phyloP scores from a whole-genome alignment of 2,888 invertebrate genomes.

The Nomada ferruginata region DNA sequence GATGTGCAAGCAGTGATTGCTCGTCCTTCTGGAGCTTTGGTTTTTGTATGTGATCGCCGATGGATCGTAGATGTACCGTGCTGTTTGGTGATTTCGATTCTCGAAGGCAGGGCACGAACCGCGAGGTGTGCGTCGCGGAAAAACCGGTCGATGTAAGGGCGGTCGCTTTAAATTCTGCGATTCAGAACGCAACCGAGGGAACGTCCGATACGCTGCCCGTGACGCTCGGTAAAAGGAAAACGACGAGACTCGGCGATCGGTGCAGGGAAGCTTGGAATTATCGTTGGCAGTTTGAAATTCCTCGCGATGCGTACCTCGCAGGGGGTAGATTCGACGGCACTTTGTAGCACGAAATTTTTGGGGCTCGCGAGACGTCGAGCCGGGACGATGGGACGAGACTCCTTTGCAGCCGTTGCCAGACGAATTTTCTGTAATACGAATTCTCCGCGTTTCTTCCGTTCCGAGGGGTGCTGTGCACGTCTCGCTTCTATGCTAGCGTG shows the following conservation, averaged over 20 bases:
- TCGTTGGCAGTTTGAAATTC: slow-evolving; percentile 28
- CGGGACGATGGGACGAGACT: background rate
- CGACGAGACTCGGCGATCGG: background rate
- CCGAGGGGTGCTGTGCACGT: background rate
- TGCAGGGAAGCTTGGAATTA: background rate
- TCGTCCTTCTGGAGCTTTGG: background rate
- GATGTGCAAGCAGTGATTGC: background rate
- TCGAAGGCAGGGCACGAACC: background rate
- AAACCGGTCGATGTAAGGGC: slow-evolving; percentile 40
- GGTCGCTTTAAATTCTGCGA: slow-evolving; percentile 37
- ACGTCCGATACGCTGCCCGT: slow-evolving; percentile 39
- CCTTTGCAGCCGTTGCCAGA: background rate
- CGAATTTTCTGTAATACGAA: slow-evolving; percentile 43
- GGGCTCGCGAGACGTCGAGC: background rate
- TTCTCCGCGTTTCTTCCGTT: slow-evolving; percentile 45
- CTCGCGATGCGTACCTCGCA: background rate
- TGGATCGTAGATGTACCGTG: too few species aligned
- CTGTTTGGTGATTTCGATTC: slow-evolving; percentile 21
- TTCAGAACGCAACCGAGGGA: slow-evolving; percentile 3
- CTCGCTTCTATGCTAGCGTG: background rate
- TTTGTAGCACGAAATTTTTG: slow-evolving; percentile 29
- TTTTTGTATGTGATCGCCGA: background rate
- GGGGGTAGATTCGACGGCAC: background rate
- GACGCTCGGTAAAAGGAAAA: background rate
- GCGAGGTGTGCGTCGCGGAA: slow-evolving; percentile 12